Evolutionary conservation across 64 coral and sea anemone genomes (phyloP), one percentile per base, ranked within the genome.

Genomic region (Stichodactyla mertensii): DNA sequence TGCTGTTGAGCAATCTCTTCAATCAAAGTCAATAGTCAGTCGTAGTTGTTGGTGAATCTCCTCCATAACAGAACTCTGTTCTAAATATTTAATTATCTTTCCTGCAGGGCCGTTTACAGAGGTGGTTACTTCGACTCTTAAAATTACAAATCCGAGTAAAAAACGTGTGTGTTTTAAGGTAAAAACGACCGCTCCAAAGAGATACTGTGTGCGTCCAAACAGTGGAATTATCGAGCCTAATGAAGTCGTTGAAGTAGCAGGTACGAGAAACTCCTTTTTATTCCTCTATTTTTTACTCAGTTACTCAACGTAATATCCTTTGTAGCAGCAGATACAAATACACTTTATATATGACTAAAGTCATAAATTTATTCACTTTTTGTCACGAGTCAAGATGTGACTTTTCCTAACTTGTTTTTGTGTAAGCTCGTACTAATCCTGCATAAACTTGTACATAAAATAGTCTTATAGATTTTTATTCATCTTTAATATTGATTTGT

Each of bases 121-220:
- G 80, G 97, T 95, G 14, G 93, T 95, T 78, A 95, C 97, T 54
- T 92, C 93, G 22, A 95, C 88, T 57, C 86, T 99, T 31, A 91
- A 83, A 91, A 93, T 99, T n/a, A 83, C 90, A 79, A 99, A 99
- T 82, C 97, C 97, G 2, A 88, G 93, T 20, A 88, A 99, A 52
- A 95, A 84, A 67, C 91, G 91, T 20, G 93, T 99, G 88, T 95
- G 93, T 87, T 99, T 99, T 64, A 99, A 95, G 87, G 97, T 99
- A 5, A 99, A 99, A 86, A 99, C 97, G 16, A 99, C 97, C 8
- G 97, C 97, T 24, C 97, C 97, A 51, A 99, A 95, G 55, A 69
- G 93, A 71, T 99, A 95, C 86, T 95, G 97, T 86, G 97, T 99
- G 15, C 55, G 97, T 31, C 97, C 97, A 4, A 99, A 99, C 88